Evolutionary conservation across 2,888 invertebrate species (phyloP).

Genomic region (Sussaba pulchella): DNA sequence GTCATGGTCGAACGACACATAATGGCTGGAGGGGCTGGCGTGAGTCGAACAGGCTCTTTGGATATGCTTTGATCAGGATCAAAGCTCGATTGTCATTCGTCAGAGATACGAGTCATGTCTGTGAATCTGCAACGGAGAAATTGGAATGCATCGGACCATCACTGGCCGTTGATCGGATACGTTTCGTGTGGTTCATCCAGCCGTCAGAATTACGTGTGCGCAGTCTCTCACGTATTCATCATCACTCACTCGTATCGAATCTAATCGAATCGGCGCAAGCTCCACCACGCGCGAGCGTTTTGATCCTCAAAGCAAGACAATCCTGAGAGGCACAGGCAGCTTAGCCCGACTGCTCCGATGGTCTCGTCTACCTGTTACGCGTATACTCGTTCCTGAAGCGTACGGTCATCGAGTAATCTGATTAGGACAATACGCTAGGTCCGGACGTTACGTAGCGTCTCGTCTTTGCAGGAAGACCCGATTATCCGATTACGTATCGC

Average conservation of each 20-base stretch:
- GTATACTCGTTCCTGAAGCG: slow-evolving; percentile 16
- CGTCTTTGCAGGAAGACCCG: not conserved
- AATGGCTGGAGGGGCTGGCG: too few relatives aligned
- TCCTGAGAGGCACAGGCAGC: slow-evolving; percentile 1
- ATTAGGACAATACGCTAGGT: slow-evolving; percentile 11
- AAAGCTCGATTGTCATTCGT: not conserved
- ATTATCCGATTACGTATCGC: slow-evolving; percentile 16
- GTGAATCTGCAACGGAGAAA: not conserved
- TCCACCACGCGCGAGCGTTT: not conserved
- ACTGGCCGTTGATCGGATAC: not conserved
- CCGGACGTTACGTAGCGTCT: not conserved
- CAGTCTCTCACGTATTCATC: not conserved
- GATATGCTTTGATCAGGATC: not conserved
- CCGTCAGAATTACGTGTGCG: not conserved
- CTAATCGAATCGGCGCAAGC: not conserved
- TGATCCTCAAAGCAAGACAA: slow-evolving; percentile 13
- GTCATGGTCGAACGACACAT: too few relatives aligned
- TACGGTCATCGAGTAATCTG: slow-evolving; percentile 24
- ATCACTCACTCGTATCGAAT: not conserved
- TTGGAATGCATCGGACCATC: slow-evolving; percentile 1
- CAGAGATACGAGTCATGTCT: not conserved
- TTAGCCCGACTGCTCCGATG: not conserved
- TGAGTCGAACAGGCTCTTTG: too few relatives aligned
- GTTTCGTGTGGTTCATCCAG: not conserved
- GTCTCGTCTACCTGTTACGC: not conserved